Evolutionary conservation across 2,888 invertebrate genomes (phyloP).

Genomic region (Theodoxus fluviatilis): DNA sequence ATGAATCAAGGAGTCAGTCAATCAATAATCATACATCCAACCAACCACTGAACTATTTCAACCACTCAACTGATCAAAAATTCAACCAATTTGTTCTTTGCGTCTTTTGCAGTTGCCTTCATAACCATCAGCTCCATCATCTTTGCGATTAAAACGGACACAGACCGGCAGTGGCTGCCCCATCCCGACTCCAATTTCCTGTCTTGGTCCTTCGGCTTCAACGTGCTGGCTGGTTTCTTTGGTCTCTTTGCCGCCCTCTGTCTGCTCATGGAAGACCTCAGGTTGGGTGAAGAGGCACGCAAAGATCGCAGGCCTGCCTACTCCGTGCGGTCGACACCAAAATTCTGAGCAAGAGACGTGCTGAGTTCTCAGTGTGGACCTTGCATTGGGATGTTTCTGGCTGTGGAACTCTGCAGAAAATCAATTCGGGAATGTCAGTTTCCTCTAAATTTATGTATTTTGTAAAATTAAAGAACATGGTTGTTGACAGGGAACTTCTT

Average conservation of each 20-base stretch:
- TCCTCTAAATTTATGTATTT: too few relatives aligned
- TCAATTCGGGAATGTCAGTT: too few relatives aligned
- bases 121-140: slow-evolving; percentile 75
- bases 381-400: too few relatives aligned
- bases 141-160: slow-evolving; percentile 85
- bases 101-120: slow-evolving; percentile 73
- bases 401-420: too few relatives aligned
- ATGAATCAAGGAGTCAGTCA: too few relatives aligned
- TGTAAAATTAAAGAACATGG: too few relatives aligned
- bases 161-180: slow-evolving; percentile 77
- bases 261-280: slow-evolving; percentile 41
- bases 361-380: too few relatives aligned
- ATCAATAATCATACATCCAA: too few relatives aligned
- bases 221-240: slow-evolving; percentile 73
- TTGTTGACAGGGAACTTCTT: too few relatives aligned
- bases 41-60: too few relatives aligned
- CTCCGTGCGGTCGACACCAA: slow-evolving; percentile 31
- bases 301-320: slow-evolving; percentile 28
- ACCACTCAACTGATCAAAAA: too few relatives aligned
- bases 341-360: too few relatives aligned
- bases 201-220: slow-evolving; percentile 92
- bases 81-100: slow-evolving; percentile 1
- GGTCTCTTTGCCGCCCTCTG: slow-evolving; percentile 53
- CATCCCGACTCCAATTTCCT: slow-evolving; percentile 94
- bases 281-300: slow-evolving; percentile 29